Evolutionary conservation across 2,113 vertebrate genomes (phyloP).

Genomic region (Sinocyclocheilus rhinocerous): DNA sequence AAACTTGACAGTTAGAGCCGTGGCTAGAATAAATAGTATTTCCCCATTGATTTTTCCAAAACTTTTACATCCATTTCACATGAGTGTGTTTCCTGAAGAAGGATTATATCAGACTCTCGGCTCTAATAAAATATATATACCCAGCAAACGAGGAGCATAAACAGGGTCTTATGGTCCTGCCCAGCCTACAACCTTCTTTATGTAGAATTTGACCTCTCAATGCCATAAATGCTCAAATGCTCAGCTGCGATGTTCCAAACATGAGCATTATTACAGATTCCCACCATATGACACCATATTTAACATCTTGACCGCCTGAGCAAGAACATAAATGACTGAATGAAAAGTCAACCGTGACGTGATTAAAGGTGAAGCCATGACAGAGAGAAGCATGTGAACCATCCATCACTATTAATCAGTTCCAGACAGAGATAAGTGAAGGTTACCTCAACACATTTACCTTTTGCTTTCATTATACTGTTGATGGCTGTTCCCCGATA

Average conservation of each 20-base stretch:
- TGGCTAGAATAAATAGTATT: too few relatives aligned
- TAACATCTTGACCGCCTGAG: neutral
- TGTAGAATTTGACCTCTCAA: too few relatives aligned
- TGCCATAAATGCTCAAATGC: too few relatives aligned
- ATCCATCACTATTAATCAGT: slow-evolving; percentile 15
- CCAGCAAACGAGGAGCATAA: neutral
- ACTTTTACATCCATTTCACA: neutral
- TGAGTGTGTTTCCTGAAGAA: neutral
- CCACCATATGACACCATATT: neutral
- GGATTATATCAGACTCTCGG: too few relatives aligned
- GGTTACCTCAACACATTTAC: slow-evolving; percentile 9
- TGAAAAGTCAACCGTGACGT: neutral
- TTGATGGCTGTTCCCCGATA: neutral
- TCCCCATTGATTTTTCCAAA: too few relatives aligned
- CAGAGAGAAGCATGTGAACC: neutral
- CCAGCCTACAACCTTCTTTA: neutral
- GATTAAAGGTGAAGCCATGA: neutral
- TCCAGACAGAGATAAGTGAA: slow-evolving; percentile 1
- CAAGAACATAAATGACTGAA: neutral
- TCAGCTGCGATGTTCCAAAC: neutral
- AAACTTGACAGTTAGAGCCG: too few relatives aligned
- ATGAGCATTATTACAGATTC: neutral
- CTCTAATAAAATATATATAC: too few relatives aligned
- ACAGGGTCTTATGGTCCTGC: neutral
- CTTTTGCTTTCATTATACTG: neutral